A percentile compares a stretch with the other conserved stretches of the same genome.
phyloP scores from a whole-genome alignment of 2,888 invertebrate species.

The Xylophagus ater region DNA sequence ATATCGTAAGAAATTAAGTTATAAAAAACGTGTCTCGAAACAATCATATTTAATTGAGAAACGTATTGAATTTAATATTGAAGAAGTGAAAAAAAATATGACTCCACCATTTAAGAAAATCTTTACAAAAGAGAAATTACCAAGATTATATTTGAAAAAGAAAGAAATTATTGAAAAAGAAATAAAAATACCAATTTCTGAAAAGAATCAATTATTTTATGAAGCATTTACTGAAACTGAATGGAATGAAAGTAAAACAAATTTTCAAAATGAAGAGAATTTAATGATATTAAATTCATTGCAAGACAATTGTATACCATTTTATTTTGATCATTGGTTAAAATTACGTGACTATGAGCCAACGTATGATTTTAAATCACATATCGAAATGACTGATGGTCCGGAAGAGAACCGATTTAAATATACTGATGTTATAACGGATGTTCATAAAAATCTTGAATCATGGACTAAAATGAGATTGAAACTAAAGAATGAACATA shows the following conservation, averaged over 20 bases:
- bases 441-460: constrained; percentile 24
- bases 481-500: constrained; percentile 33
- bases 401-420: constrained; percentile 26
- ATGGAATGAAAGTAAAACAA: constrained; percentile 10
- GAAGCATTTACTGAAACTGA: constrained; percentile 30
- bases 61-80: constrained; percentile 32
- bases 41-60: constrained; percentile 31
- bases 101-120: constrained; percentile 28
- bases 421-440: constrained; percentile 24
- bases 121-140: constrained; percentile 25
- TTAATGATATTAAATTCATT: constrained; percentile 25
- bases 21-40: constrained; percentile 25
- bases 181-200: constrained; percentile 23
- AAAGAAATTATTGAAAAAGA: constrained; percentile 18
- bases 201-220: constrained; percentile 29
- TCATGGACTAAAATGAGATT: constrained; percentile 26
- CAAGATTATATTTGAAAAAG: constrained; percentile 23
- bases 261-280: constrained; percentile 18
- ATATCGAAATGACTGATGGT: constrained; percentile 32
- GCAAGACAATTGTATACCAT: constrained; percentile 34
- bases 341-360: constrained; percentile 34
- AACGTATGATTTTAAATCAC: constrained; percentile 35
- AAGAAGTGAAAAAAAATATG: constrained; percentile 30
- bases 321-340: constrained; percentile 37
- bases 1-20: constrained; percentile 25